Base-by-base conservation (phyloP, 2,113 vertebrate species). In the Chauna torquata region DNA sequence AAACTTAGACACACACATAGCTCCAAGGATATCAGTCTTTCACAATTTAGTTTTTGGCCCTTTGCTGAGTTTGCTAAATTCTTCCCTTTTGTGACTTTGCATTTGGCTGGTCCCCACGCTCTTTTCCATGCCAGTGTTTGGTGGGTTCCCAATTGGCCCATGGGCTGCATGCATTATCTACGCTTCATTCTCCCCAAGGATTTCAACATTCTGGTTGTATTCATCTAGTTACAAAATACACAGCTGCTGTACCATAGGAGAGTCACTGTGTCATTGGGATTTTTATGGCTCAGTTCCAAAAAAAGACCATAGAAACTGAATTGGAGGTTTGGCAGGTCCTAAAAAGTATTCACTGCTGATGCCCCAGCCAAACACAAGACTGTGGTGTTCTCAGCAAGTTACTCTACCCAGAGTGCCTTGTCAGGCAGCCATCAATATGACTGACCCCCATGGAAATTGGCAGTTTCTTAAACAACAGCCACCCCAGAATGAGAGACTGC, bases 31-130 rank as follows among this genome's bases (percentile, higher is more conserved):
- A 66, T 88, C 66, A 2, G 4, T 50, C 83, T 92, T 88, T 79
- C 69, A 76, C 77, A 38, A 1, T 70, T 82, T 34, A 87, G 50
- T 66, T 84, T 85, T 79, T 87, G 83, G 34, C 59, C 61, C 58
- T 40, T 80, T 91, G 91, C 95, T 95, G 86, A 94, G 84, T 86
- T 87, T 80, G 92, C 95, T 96, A 62, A 95, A 87, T 95, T 95
- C 58, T 70, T 85, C 75, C 66, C 86, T 91, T 97, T 88, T 96
- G 94, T 96, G 94, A 91, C 86, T 88, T 76, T 72, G 70, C 81
- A 77, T 76, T 96, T 96, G 95, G 92, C 96, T 87, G 74, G 69
- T 55, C 88, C 76, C 74, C n/a, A 0, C 44, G 74, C 70, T 81
- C 80, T 92, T 81, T 90, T 88, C 92, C 94, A 92, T 79, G 89